Evolutionary conservation across 1,140 invertebrate genomes (phyloP).

Genomic region (Nixonia krombeini): DNA sequence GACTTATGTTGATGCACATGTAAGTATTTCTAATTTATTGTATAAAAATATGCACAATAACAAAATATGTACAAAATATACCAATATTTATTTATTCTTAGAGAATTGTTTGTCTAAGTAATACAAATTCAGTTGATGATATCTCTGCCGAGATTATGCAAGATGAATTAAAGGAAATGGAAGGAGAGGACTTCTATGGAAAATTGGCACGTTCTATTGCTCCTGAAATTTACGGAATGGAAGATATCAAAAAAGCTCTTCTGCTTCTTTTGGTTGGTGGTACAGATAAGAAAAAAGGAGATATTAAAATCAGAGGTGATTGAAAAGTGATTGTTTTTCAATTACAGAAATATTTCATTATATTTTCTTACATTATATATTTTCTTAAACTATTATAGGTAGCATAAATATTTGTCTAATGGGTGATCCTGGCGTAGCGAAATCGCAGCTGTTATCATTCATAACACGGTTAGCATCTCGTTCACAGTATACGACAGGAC

Average conservation of each 20-base stretch:
- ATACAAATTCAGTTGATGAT: conserved; percentile 84
- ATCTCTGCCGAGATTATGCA: conserved; percentile 81
- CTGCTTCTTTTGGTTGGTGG: conserved; percentile 95
- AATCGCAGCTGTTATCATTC: conserved; percentile 96
- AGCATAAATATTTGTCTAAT: conserved; percentile 99
- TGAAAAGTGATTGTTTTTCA: background rate
- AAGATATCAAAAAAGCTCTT: conserved; percentile 98
- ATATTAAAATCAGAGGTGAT: conserved; percentile 85
- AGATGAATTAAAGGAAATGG: conserved; percentile 83
- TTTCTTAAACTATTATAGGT: conserved; percentile 72
- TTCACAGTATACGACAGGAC: conserved; percentile 95
- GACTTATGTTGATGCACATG: conserved; percentile 97
- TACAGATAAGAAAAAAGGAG: conserved; percentile 89
- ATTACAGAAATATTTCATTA: background rate
- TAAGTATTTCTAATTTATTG: conserved; percentile 70
- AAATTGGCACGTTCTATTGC: conserved; percentile 94
- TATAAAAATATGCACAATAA: background rate
- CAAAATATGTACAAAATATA: too few relatives aligned
- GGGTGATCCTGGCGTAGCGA: conserved; percentile 99
- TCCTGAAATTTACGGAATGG: conserved; percentile 98
- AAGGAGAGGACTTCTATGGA: conserved; percentile 92
- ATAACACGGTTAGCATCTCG: conserved; percentile 94
- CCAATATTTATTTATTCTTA: conserved; percentile 59
- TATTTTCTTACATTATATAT: too few relatives aligned
- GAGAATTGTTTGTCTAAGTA: conserved; percentile 84